These are phyloP conservation scores for Acropternis orthonyx DNA, from an alignment of 2,797 vertebrate species.

Conservation along the genomic window DNA sequence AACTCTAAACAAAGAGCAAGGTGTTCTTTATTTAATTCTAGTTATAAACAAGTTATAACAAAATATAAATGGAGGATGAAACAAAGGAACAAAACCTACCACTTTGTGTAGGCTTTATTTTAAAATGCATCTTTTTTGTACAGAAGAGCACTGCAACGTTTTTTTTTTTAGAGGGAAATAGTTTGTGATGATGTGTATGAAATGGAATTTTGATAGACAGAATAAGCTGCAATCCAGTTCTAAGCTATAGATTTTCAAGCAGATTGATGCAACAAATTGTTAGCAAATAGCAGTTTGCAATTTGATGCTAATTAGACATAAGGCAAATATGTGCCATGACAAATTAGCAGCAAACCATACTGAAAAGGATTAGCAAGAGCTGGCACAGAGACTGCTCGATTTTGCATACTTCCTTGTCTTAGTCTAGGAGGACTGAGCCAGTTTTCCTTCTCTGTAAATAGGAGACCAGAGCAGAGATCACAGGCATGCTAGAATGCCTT, in stretches of 20 bases:
- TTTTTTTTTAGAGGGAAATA: slow-evolving; percentile 67
- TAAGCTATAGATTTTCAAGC: slow-evolving; percentile 85
- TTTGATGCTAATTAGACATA: slow-evolving; percentile 87
- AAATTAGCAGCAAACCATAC: slow-evolving; percentile 85
- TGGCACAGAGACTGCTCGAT: slow-evolving; percentile 76
- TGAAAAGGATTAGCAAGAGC: slow-evolving; percentile 79
- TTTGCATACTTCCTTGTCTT: slow-evolving; percentile 76
- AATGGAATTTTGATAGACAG: slow-evolving; percentile 79
- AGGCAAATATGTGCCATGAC: slow-evolving; percentile 84
- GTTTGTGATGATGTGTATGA: slow-evolving; percentile 73
- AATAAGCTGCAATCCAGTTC: slow-evolving; percentile 78
- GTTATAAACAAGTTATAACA: neutral
- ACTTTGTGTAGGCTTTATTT: neutral
- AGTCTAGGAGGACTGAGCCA: slow-evolving; percentile 73
- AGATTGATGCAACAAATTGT: slow-evolving; percentile 87
- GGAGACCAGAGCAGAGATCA: slow-evolving; percentile 66
- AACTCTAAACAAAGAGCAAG: neutral
- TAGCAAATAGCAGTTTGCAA: slow-evolving; percentile 87
- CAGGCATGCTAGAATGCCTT: slow-evolving; percentile 55
- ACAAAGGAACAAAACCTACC: neutral
- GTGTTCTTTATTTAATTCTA: neutral
- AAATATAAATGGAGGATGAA: neutral
- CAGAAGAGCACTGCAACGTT: slow-evolving; percentile 20
- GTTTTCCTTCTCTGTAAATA: slow-evolving; percentile 68
- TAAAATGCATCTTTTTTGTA: slow-evolving; percentile 55